phyloP scores from a whole-genome alignment of 2,888 invertebrate genomes.

The Ophioninae sp. region DNA sequence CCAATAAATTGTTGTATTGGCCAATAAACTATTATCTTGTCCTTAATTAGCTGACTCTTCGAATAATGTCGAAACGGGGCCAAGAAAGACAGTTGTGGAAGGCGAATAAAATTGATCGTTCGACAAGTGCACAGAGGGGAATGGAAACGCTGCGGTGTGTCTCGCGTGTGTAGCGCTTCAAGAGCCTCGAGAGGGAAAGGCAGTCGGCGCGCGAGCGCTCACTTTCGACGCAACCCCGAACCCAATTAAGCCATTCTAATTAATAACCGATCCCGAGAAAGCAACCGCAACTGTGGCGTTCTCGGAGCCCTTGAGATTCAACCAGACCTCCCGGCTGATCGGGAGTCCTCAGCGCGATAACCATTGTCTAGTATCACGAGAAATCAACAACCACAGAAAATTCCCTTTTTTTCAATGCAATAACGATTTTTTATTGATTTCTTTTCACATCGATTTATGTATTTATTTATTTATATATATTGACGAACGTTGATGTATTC shows the following conservation, averaged over 20 bases:
- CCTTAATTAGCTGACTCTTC: neutral
- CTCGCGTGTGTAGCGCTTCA: neutral
- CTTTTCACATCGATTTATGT: too few species aligned
- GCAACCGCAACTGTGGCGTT: constrained; percentile 51
- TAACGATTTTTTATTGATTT: too few species aligned
- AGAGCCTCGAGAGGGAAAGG: constrained; percentile 7
- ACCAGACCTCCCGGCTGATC: constrained; percentile 45
- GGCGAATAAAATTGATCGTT: constrained; percentile 9
- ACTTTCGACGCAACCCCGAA: constrained; percentile 64
- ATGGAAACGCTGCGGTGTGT: neutral
- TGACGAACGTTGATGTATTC: too few species aligned
- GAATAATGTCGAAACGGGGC: neutral
- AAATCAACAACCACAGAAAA: constrained; percentile 21
- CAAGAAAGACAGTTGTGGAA: neutral
- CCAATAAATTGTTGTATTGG: too few species aligned
- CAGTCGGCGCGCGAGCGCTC: constrained; percentile 41
- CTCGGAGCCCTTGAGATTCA: constrained; percentile 43
- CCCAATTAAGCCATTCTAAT: constrained; percentile 71
- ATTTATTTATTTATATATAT: too few species aligned
- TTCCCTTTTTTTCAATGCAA: too few species aligned
- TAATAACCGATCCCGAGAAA: constrained; percentile 69
- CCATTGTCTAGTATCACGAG: constrained; percentile 51
- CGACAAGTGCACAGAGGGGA: neutral
- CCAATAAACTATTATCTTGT: neutral
- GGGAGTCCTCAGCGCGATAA: constrained; percentile 45